Evolutionary conservation across 30 jellyfish, hydroid and myxozoan genomes (phyloP), one percentile per base, ranked within the genome.

Genomic region (Clytia hemisphaerica): DNA sequence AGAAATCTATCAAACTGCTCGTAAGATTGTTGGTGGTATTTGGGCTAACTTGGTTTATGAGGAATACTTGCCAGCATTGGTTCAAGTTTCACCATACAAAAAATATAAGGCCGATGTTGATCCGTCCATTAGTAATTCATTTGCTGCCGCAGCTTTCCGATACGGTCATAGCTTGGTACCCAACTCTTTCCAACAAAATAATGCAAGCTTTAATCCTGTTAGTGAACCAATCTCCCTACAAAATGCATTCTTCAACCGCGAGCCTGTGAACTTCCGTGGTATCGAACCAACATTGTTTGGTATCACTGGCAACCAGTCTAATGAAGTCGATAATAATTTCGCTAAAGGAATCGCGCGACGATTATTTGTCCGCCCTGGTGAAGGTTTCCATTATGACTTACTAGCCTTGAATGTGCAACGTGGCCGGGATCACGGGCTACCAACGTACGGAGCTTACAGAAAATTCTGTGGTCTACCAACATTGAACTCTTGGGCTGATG

Each of bases 141-240:
- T 83, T 77, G 94, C 94, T 1, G 51, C 94, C 5, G 94, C 94
- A 0, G 94, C 94, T 2, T 83, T 40, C 54, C 74, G 94, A 27
- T 83, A 73, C 40, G 94, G 94, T 1, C 94, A 83, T 48, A 83
- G 94, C 50, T 31, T 83, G 28, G 94, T 83, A 6, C 94, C 88
- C 4, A 85, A 80, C 25, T 33, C 90, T n/a, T 44, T 75, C 57
- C 61, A 85, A 34, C 88, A 73, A 50, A 62, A 73, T 16, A 70
- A 83, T 69, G 74, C 78, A 22, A 83, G 68, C 67, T 83, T 71
- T 44, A 81, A 83, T 53, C 75, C 80, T 14, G 67, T 83, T 22
- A 81, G 83, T 1, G 79, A 80, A 0, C 88, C 73, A 38, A 76
- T 73, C 30, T 84, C 94, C 0, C 84, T 83, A 28, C 65, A 70